Conservation (phyloP, 2,888 invertebrate species). For the Aethes cnicana region DNA sequence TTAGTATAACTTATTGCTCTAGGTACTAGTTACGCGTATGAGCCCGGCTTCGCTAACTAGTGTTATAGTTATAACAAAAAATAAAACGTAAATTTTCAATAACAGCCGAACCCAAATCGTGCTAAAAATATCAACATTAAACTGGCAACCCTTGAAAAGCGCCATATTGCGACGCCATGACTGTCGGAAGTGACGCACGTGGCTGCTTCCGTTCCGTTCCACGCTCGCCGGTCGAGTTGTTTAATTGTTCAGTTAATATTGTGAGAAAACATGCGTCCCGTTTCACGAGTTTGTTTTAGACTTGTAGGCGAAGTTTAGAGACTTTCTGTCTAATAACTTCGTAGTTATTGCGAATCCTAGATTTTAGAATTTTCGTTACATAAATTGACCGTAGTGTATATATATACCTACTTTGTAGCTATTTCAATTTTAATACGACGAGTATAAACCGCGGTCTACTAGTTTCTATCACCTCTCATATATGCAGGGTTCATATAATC, state of each 20-base stretch:
- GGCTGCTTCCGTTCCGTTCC: slow-evolving; percentile 77
- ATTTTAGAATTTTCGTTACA: too few relatives aligned
- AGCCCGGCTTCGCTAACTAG: too few relatives aligned
- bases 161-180: slow-evolving; percentile 77
- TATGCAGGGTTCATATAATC: too few relatives aligned
- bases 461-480: too few relatives aligned
- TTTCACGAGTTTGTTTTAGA: slow-evolving; percentile 21
- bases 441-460: too few relatives aligned
- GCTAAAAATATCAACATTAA: background rate
- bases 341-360: too few relatives aligned
- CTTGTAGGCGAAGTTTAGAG: background rate
- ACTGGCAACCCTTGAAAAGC: slow-evolving; percentile 48
- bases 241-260: slow-evolving; percentile 42
- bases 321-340: background rate
- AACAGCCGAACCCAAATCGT: background rate
- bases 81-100: background rate
- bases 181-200: slow-evolving; percentile 77
- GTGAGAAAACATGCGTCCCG: slow-evolving; percentile 14
- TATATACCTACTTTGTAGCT: too few relatives aligned
- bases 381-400: too few relatives aligned
- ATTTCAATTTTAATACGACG: too few relatives aligned
- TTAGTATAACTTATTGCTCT: too few relatives aligned
- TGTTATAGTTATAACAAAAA: background rate
- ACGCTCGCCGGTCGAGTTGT: slow-evolving; percentile 62
- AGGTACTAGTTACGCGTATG: too few relatives aligned